These are phyloP conservation scores for Drosophila pseudotakahashii DNA, from an alignment of 2,888 invertebrate species.

Conservation along the genomic window DNA sequence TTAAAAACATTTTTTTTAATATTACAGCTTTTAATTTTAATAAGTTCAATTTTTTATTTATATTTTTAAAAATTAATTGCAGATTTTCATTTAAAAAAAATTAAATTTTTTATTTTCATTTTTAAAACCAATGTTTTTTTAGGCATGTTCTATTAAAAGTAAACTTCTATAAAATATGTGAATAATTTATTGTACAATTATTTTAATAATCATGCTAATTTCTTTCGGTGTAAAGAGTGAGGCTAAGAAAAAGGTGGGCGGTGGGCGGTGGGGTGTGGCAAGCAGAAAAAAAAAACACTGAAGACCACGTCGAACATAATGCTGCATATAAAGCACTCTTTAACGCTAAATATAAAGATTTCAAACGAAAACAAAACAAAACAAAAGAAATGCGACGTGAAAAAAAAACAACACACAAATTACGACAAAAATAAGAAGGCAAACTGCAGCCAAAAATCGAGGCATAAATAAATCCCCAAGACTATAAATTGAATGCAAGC, in stretches of 20 bases:
- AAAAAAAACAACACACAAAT: slow-evolving; percentile 27
- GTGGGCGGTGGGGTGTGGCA: slow-evolving; percentile 14
- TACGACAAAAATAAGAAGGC: slow-evolving; percentile 42
- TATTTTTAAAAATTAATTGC: no score
- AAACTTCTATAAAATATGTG: no score
- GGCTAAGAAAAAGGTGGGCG: slow-evolving; percentile 5
- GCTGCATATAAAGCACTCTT: slow-evolving; percentile 55
- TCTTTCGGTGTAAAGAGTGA: neutral
- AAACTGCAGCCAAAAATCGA: slow-evolving; percentile 53
- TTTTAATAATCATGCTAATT: neutral
- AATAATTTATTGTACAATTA: no score
- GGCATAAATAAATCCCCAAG: slow-evolving; percentile 45
- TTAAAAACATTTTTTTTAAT: no score
- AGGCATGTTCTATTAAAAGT: no score
- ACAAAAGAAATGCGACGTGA: slow-evolving; percentile 41
- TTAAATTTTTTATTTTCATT: no score
- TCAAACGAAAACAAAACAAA: slow-evolving; percentile 50
- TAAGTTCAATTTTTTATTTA: no score
- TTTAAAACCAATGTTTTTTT: no score
- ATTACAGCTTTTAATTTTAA: no score
- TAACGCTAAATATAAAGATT: slow-evolving; percentile 59
- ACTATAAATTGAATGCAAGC: slow-evolving; percentile 49
- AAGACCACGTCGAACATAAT: slow-evolving; percentile 7
- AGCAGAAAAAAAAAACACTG: neutral
- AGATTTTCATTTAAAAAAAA: no score